Conservation (phyloP, 2,797 vertebrate species). For the Enteromius treurensis region DNA sequence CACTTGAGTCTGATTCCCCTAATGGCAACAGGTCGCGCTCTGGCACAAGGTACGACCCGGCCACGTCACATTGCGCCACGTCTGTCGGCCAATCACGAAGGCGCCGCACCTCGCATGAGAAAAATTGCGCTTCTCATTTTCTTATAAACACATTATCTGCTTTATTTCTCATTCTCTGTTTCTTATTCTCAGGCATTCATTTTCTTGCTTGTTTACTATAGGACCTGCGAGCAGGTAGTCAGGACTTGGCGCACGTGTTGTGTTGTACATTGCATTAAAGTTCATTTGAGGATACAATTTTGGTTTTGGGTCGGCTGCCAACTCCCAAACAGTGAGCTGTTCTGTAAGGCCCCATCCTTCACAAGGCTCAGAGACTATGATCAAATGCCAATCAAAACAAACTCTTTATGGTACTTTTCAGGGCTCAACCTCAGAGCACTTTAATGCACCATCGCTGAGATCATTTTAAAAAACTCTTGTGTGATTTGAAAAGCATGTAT, state of each 20-base stretch:
- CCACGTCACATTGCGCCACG: conserved; percentile 97
- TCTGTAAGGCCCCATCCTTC: conserved; percentile 77
- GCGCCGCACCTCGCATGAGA: conserved; percentile 54
- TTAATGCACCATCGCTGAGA: conserved; percentile 53
- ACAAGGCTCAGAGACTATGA: conserved; percentile 73
- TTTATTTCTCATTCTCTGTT: neutral
- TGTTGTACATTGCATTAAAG: conserved; percentile 74
- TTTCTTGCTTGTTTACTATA: conserved; percentile 74
- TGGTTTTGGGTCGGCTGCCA: conserved; percentile 80
- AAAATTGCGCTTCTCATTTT: conserved; percentile 12
- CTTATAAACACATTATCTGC: neutral
- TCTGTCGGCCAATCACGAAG: conserved; percentile 87
- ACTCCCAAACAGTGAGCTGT: conserved; percentile 79
- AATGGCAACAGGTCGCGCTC: conserved; percentile 70
- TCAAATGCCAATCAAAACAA: conserved; percentile 78
- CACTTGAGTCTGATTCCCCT: conserved; percentile 22
- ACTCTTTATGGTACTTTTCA: conserved; percentile 70
- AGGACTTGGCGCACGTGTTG: conserved; percentile 74
- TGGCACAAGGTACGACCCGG: conserved; percentile 77
- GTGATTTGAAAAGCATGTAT: conserved; percentile 44
- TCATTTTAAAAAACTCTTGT: conserved; percentile 50
- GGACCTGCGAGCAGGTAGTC: conserved; percentile 76
- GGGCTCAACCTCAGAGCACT: conserved; percentile 59
- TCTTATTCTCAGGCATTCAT: conserved; percentile 58
- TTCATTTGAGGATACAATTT: conserved; percentile 81